Percentiles rank a stretch among this genome's conserved stretches.
Conservation (phyloP, 2,797 vertebrate species). For the Dallia pectoralis region DNA sequence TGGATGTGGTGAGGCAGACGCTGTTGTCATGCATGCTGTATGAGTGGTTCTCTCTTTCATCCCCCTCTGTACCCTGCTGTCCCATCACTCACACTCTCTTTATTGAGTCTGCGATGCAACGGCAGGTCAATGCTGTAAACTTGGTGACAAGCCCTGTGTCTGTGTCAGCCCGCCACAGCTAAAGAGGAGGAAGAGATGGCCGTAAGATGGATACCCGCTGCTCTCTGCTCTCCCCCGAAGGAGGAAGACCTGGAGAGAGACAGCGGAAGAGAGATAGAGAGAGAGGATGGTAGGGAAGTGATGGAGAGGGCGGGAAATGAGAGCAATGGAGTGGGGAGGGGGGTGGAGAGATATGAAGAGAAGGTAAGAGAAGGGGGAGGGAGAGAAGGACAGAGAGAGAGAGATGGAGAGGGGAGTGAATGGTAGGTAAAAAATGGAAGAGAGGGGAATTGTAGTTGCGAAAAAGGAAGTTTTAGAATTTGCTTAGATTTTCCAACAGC, state of each 20-base stretch:
- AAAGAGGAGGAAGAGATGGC: constrained; percentile 37
- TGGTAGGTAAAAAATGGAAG: neutral
- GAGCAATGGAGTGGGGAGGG: neutral
- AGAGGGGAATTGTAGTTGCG: neutral
- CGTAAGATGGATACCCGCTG: constrained; percentile 53
- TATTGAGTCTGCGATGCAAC: constrained; percentile 50
- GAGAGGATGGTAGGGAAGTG: neutral
- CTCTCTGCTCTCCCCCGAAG: constrained; percentile 21
- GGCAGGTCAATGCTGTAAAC: constrained; percentile 64
- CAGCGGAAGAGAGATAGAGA: neutral
- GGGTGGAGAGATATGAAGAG: neutral
- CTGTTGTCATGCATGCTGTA: constrained; percentile 60
- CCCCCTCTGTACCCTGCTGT: constrained; percentile 36
- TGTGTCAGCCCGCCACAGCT: constrained; percentile 44
- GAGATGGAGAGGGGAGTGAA: constrained; percentile 4
- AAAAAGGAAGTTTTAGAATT: constrained; percentile 28
- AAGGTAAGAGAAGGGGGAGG: neutral
- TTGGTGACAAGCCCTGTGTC: constrained; percentile 55
- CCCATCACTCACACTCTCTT: constrained; percentile 63
- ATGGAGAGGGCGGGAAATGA: neutral
- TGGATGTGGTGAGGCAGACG: constrained; percentile 52
- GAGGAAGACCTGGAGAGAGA: constrained; percentile 8
- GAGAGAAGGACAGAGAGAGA: neutral
- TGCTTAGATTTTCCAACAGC: constrained; percentile 21
- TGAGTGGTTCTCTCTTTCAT: constrained; percentile 43